Percentiles rank a stretch among this genome's conserved stretches.
These are phyloP conservation scores for Aplysina aerophoba DNA, from an alignment of 37 sponge, comb jelly and placozoan species.

Conservation along the genomic window DNA sequence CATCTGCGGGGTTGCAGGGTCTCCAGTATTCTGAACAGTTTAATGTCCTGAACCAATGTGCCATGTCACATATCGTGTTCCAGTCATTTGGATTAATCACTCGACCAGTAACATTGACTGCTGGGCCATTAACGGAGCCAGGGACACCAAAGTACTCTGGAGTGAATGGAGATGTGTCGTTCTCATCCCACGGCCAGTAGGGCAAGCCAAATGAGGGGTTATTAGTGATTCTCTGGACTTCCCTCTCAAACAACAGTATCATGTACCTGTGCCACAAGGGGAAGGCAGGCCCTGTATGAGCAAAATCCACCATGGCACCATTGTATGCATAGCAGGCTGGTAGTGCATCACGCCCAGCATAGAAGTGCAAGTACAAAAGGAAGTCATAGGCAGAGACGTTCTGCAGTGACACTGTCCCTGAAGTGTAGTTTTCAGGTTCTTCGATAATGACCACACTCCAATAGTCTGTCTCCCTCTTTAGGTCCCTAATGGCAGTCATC, in stretches of 20 bases:
- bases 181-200: conserved; percentile 42
- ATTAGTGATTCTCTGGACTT: conserved; percentile 24
- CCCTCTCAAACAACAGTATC: conserved; percentile 40
- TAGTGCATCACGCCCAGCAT: neutral
- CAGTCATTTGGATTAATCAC: conserved; percentile 14
- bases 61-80: conserved; percentile 36
- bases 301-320: neutral
- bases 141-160: conserved; percentile 22
- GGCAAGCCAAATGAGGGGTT: conserved; percentile 29
- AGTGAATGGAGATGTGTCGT: neutral
- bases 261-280: conserved; percentile 40
- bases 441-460: conserved; percentile 12
- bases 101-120: conserved; percentile 7
- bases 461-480: neutral
- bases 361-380: conserved; percentile 22
- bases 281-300: conserved; percentile 37
- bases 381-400: conserved; percentile 44
- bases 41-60: neutral
- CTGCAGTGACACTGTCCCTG: conserved; percentile 19
- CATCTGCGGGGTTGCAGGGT: conserved; percentile 28
- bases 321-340: neutral
- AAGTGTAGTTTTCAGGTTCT: conserved; percentile 28
- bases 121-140: neutral
- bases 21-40: conserved; percentile 9
- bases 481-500: neutral